A percentile compares a stretch with the other conserved stretches of the same genome.
Evolutionary conservation across 2,797 vertebrate genomes (phyloP).

Genomic region (Morelia viridis): DNA sequence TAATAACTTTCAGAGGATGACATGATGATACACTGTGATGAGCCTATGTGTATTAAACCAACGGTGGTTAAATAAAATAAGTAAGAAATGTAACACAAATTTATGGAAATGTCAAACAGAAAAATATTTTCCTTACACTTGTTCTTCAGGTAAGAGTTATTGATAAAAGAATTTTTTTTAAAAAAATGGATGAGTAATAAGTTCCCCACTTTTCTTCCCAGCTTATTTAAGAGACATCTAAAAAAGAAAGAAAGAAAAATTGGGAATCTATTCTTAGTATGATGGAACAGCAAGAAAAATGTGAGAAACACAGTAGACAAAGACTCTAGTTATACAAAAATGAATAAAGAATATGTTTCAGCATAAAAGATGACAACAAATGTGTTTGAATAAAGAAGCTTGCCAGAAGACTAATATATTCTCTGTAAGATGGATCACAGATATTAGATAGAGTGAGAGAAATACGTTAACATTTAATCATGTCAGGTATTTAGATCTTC

Average conservation of each 20-base stretch:
- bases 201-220: not conserved
- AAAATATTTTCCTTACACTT: not conserved
- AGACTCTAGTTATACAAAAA: not conserved
- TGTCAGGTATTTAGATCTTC: not conserved
- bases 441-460: not conserved
- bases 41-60: not conserved
- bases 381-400: not conserved
- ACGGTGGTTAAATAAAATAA: not conserved
- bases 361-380: not conserved
- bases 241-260: not conserved
- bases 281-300: not conserved
- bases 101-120: not conserved
- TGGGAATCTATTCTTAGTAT: not conserved
- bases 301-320: not conserved
- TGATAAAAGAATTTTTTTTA: not conserved
- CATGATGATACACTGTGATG: not conserved
- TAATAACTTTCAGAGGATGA: not conserved
- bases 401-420: slow-evolving; percentile 6
- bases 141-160: not conserved
- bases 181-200: not conserved
- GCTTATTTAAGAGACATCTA: not conserved
- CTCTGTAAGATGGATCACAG: not conserved
- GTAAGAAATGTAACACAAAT: not conserved
- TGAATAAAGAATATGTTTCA: not conserved
- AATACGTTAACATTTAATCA: slow-evolving; percentile 1